A percentile compares a stretch with the other conserved stretches of the same genome.
phyloP scores from a whole-genome alignment of 2,797 vertebrate genomes.

The Gymnodraco acuticeps region DNA sequence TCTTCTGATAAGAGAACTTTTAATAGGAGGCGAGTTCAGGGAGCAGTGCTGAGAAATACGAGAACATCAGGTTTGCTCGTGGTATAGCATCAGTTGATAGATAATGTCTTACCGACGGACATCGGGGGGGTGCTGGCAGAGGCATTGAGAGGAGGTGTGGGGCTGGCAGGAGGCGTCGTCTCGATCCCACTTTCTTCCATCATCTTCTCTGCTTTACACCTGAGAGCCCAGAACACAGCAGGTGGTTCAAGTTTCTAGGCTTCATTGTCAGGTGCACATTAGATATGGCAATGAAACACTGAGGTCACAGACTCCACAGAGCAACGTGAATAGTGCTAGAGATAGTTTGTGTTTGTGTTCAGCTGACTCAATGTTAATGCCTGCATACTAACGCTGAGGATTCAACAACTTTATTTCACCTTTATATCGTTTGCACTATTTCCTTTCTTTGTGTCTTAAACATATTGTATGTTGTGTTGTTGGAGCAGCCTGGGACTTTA shows the following conservation, averaged over 20 bases:
- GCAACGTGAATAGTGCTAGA: too few species aligned
- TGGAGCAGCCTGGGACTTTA: too few species aligned
- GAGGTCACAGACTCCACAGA: too few species aligned
- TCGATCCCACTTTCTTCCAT: conserved; percentile 99
- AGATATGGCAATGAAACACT: too few species aligned
- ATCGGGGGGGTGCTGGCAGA: conserved; percentile 58
- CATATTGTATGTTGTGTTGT: too few species aligned
- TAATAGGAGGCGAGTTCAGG: too few species aligned
- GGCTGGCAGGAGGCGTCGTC: conserved; percentile 91
- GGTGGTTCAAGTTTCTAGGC: neutral
- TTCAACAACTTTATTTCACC: too few species aligned
- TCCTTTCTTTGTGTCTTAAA: too few species aligned
- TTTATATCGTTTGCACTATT: too few species aligned
- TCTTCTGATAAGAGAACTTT: too few species aligned
- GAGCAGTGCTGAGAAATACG: too few species aligned
- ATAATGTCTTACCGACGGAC: conserved; percentile 79
- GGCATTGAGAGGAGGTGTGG: conserved; percentile 73
- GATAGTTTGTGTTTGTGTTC: neutral
- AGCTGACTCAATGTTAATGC: neutral
- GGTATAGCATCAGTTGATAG: neutral
- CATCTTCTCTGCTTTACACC: conserved; percentile 85
- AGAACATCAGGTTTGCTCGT: neutral
- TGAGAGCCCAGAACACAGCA: conserved; percentile 15
- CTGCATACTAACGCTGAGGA: neutral
- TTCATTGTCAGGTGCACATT: too few species aligned